Percentiles rank a stretch among this genome's conserved stretches.
phyloP scores from a whole-genome alignment of 2,888 invertebrate genomes.

The Hirtodrosophila trivittata region DNA sequence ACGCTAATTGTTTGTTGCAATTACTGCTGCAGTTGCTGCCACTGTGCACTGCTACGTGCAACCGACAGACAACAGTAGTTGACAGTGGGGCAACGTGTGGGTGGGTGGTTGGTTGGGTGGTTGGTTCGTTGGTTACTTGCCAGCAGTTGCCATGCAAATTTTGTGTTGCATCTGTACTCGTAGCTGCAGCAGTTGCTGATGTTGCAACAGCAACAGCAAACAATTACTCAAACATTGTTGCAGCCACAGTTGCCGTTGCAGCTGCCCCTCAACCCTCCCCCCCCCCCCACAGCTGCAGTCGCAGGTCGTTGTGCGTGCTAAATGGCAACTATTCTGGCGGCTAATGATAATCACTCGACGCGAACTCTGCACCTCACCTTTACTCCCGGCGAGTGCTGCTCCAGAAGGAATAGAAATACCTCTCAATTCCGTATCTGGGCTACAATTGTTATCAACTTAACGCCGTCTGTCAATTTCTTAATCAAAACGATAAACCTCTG shows the following conservation, averaged over 20 bases:
- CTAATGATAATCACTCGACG: constrained; percentile 75
- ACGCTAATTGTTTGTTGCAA: constrained; percentile 80
- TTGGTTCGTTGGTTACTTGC: background rate
- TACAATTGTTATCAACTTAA: background rate
- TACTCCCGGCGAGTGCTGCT: background rate
- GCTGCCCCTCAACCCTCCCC: constrained; percentile 16
- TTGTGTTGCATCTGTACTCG: constrained; percentile 57
- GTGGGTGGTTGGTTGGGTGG: background rate
- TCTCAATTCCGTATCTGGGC: background rate
- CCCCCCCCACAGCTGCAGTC: constrained; percentile 2
- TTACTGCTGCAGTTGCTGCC: constrained; percentile 75
- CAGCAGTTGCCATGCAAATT: constrained; percentile 60
- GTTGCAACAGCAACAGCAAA: constrained; percentile 65
- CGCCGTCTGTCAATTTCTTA: constrained; percentile 46
- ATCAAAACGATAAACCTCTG: constrained; percentile 38
- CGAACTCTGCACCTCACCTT: constrained; percentile 28
- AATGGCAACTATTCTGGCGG: constrained; percentile 69
- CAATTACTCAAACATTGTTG: constrained; percentile 78
- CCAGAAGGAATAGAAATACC: background rate
- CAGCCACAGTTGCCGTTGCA: constrained; percentile 33
- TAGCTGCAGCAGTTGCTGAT: constrained; percentile 22
- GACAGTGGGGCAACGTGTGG: constrained; percentile 36
- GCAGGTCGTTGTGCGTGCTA: constrained; percentile 67
- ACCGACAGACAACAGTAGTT: constrained; percentile 40
- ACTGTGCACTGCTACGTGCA: constrained; percentile 61